Conservation (phyloP, 2,888 invertebrate genomes). For the Caenorhabditis panamensis region DNA sequence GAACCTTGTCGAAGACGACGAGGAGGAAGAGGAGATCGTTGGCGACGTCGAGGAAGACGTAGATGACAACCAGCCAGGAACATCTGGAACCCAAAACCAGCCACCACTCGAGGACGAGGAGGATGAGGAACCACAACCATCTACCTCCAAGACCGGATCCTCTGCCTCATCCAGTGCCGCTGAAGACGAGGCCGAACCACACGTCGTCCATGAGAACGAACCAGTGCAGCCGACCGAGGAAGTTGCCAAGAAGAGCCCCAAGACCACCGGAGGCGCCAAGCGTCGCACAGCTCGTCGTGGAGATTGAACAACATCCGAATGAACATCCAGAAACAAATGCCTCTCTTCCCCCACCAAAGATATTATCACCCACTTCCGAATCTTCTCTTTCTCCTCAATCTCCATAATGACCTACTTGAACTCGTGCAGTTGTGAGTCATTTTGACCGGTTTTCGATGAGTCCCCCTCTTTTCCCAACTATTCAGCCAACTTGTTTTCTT, state of each 20-base stretch:
- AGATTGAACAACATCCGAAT: constrained; percentile 17
- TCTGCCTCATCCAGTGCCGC: constrained; percentile 31
- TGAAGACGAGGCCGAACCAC: constrained; percentile 45
- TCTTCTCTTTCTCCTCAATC: background rate
- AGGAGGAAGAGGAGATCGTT: constrained; percentile 38
- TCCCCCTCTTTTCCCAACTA: constrained; percentile 12
- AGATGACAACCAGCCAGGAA: constrained; percentile 39
- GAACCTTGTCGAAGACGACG: constrained; percentile 72
- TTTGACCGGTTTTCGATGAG: constrained; percentile 48
- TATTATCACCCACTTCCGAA: background rate
- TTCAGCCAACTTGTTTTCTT: constrained; percentile 8
- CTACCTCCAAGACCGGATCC: constrained; percentile 3
- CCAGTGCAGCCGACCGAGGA: constrained; percentile 59
- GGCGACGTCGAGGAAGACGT: constrained; percentile 20
- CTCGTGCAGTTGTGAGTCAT: constrained; percentile 43
- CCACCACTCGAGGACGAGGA: constrained; percentile 16
- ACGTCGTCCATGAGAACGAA: constrained; percentile 48
- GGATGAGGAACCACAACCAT: constrained; percentile 7
- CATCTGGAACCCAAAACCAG: constrained; percentile 38
- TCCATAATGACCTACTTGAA: constrained; percentile 25
- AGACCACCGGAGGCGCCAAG: constrained; percentile 40
- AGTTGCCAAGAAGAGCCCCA: constrained; percentile 49
- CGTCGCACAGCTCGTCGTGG: constrained; percentile 52
- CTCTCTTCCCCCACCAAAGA: background rate
- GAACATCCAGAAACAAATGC: background rate